Evolutionary conservation across 1,140 invertebrate genomes (phyloP).

Genomic region (Hylaeus volcanicus): DNA sequence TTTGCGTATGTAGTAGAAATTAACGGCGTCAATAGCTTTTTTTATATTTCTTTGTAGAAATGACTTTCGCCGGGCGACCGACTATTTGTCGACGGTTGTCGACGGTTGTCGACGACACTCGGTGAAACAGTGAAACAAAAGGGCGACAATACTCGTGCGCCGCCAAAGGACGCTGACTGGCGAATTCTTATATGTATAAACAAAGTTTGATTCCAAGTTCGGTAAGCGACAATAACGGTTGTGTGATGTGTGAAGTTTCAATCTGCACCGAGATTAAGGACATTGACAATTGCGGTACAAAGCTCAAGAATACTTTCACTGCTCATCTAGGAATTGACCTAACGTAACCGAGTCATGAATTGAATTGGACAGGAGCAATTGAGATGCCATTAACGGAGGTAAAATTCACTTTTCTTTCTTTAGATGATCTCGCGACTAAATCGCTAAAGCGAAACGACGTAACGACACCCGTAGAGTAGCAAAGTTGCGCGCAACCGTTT

Average conservation of each 20-base stretch:
- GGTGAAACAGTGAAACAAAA: too few relatives aligned
- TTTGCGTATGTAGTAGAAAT: too few relatives aligned
- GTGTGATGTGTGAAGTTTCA: neutral
- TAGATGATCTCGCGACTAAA: conserved; percentile 2
- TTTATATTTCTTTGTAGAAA: too few relatives aligned
- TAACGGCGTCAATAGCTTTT: too few relatives aligned
- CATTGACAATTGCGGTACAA: conserved; percentile 4
- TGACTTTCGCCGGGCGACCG: too few relatives aligned
- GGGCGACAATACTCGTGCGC: too few relatives aligned
- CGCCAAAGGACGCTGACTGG: too few relatives aligned
- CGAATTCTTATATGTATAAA: too few relatives aligned
- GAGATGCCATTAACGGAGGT: neutral
- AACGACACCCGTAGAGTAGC: conserved; percentile 1
- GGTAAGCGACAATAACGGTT: too few relatives aligned
- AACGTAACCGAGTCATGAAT: conserved; percentile 27
- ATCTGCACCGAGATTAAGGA: neutral
- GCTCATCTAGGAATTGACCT: neutral
- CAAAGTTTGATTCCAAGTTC: too few relatives aligned
- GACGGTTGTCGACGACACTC: too few relatives aligned
- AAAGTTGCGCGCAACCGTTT: conserved; percentile 43
- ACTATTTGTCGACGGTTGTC: too few relatives aligned
- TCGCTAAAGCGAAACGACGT: conserved; percentile 8
- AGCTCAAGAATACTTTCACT: conserved; percentile 52
- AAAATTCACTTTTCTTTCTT: conserved; percentile 44
- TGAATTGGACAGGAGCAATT: conserved; percentile 12